These are phyloP conservation scores for Chaetodon trifasciatus DNA, from an alignment of 2,797 vertebrate genomes.

Conservation along the genomic window DNA sequence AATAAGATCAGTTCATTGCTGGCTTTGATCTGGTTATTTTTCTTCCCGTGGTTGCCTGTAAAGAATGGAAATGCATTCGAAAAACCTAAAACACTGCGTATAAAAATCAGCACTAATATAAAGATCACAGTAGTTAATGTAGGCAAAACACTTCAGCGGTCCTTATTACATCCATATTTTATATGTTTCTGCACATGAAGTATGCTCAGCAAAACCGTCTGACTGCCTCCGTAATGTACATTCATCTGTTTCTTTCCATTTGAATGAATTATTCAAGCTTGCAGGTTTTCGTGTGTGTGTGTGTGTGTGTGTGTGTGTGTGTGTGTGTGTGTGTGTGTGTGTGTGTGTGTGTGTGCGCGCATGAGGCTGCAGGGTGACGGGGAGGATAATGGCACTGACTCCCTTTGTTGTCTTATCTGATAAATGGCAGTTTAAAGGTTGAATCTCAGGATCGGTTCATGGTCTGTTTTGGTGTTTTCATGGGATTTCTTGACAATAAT, in stretches of 20 bases:
- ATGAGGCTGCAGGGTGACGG: constrained; percentile 19
- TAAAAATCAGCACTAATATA: not conserved
- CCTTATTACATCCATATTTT: not conserved
- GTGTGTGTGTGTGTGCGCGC: constrained; percentile 40
- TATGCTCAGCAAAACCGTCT: constrained; percentile 18
- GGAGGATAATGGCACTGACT: constrained; percentile 46
- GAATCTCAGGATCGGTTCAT: constrained; percentile 20
- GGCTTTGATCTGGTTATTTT: not conserved
- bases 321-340: constrained; percentile 41
- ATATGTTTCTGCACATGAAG: constrained; percentile 23
- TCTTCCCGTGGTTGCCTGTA: not conserved
- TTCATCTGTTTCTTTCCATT: constrained; percentile 18
- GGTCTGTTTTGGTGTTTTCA: not conserved
- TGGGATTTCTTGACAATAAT: not conserved
- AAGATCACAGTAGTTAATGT: not conserved
- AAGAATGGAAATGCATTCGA: not conserved
- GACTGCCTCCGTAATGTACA: constrained; percentile 14
- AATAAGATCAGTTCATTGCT: not conserved
- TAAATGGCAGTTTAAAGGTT: constrained; percentile 69
- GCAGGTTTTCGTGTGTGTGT: constrained; percentile 38
- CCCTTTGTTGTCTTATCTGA: constrained; percentile 59
- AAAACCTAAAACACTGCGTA: not conserved
- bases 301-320: constrained; percentile 41
- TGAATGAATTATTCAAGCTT: constrained; percentile 59
- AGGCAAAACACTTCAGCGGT: not conserved